Conservation (phyloP, 2,888 invertebrate species). For the Diogma glabrata region DNA sequence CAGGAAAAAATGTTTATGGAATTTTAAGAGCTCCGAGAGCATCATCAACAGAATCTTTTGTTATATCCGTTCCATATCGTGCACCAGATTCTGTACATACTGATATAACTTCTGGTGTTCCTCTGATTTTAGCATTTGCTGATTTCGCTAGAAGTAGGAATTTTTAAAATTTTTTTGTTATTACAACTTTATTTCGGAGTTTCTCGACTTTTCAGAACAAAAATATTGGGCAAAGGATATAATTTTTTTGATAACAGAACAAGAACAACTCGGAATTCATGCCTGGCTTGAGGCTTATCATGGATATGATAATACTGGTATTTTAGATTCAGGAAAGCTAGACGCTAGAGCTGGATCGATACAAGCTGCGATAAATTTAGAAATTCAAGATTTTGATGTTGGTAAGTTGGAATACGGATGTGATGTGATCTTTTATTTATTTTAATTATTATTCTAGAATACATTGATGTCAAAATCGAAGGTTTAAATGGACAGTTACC, state of each 20-base stretch:
- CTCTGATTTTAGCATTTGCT: constrained; percentile 81
- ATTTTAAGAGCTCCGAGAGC: constrained; percentile 84
- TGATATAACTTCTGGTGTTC: constrained; percentile 72
- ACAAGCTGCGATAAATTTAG: constrained; percentile 90
- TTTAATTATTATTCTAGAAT: no score
- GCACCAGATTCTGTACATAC: constrained; percentile 58
- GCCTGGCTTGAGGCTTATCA: constrained; percentile 96
- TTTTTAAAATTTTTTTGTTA: constrained; percentile 3
- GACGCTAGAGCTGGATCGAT: constrained; percentile 74
- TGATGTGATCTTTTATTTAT: no score
- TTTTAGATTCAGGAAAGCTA: constrained; percentile 57
- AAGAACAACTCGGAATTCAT: constrained; percentile 91
- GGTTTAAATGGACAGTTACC: constrained; percentile 95
- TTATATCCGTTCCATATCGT: constrained; percentile 78
- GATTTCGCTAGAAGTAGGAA: constrained; percentile 75
- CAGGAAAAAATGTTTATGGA: constrained; percentile 87
- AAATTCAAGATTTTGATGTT: constrained; percentile 64
- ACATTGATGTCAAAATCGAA: constrained; percentile 74
- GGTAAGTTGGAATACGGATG: no score
- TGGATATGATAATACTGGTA: constrained; percentile 38
- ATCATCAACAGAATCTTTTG: constrained; percentile 83
- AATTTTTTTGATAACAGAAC: constrained; percentile 88
- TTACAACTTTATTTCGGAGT: no score
- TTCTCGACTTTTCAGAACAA: constrained; percentile 45
- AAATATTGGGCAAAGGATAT: constrained; percentile 98